These are phyloP conservation scores for Saxicola maurus DNA, from an alignment of 2,797 vertebrate genomes.

Conservation along the genomic window DNA sequence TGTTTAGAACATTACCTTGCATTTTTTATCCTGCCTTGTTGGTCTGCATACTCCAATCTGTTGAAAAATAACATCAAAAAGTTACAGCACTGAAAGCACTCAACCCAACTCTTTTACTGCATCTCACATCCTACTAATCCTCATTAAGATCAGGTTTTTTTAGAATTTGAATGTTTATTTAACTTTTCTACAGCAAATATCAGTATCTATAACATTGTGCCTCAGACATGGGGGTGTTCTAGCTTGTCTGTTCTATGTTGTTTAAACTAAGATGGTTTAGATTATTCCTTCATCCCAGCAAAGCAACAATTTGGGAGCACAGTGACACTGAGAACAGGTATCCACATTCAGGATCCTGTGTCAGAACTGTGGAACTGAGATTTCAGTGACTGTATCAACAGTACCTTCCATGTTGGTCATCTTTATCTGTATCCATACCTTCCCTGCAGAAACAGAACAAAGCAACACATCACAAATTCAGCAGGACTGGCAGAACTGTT, in stretches of 20 bases:
- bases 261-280: neutral
- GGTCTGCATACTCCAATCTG: conserved; percentile 82
- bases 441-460: conserved; percentile 78
- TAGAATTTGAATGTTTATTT: neutral
- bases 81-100: neutral
- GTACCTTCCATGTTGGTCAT: conserved; percentile 92
- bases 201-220: neutral
- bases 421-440: conserved; percentile 95
- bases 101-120: neutral
- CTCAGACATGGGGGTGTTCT: neutral
- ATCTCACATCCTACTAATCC: neutral
- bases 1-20: conserved; percentile 81
- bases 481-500: neutral
- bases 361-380: neutral
- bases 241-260: neutral
- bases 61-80: neutral
- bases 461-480: neutral
- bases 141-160: neutral
- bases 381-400: conserved; percentile 9
- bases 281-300: neutral
- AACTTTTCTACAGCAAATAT: neutral
- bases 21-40: conserved; percentile 95
- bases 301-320: neutral
- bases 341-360: neutral
- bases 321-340: neutral